Percentiles rank a stretch among this genome's conserved stretches.
phyloP scores from a whole-genome alignment of 2,888 invertebrate species.

The Stenodera caucasica region DNA sequence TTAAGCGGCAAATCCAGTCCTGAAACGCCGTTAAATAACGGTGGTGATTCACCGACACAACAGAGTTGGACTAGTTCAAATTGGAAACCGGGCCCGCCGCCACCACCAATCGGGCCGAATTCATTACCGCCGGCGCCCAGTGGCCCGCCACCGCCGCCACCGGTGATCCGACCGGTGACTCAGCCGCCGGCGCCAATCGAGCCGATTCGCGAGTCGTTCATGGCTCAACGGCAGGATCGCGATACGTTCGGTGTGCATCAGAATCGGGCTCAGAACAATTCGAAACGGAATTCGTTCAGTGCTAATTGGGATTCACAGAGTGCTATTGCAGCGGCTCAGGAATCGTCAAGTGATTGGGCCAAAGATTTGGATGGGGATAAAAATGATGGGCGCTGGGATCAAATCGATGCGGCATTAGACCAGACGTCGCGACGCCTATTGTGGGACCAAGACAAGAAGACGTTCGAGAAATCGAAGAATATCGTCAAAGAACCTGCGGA shows the following conservation, averaged over 20 bases:
- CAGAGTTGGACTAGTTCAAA: slow-evolving; percentile 54
- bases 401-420: slow-evolving; percentile 55
- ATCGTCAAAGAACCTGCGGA: slow-evolving; percentile 46
- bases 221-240: slow-evolving; percentile 69
- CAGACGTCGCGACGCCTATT: slow-evolving; percentile 32
- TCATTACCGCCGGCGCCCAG: slow-evolving; percentile 65
- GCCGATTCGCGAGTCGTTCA: slow-evolving; percentile 62
- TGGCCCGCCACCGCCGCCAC: slow-evolving; percentile 64
- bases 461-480: slow-evolving; percentile 39
- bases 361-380: slow-evolving; percentile 51
- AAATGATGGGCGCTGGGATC: slow-evolving; percentile 53
- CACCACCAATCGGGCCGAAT: slow-evolving; percentile 63
- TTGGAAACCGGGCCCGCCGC: slow-evolving; percentile 62
- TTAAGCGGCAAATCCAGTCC: slow-evolving; percentile 50
- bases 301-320: slow-evolving; percentile 56
- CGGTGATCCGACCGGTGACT: slow-evolving; percentile 59
- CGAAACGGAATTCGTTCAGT: slow-evolving; percentile 55
- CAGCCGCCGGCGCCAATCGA: slow-evolving; percentile 71
- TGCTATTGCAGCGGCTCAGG: too few species aligned
- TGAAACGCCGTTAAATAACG: slow-evolving; percentile 47
- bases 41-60: slow-evolving; percentile 49
- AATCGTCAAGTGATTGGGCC: slow-evolving; percentile 60
- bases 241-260: slow-evolving; percentile 76
- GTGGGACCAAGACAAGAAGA: slow-evolving; percentile 43
- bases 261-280: slow-evolving; percentile 55